Conservation (phyloP, 2,888 invertebrate genomes). For the Tetropium fuscum region DNA sequence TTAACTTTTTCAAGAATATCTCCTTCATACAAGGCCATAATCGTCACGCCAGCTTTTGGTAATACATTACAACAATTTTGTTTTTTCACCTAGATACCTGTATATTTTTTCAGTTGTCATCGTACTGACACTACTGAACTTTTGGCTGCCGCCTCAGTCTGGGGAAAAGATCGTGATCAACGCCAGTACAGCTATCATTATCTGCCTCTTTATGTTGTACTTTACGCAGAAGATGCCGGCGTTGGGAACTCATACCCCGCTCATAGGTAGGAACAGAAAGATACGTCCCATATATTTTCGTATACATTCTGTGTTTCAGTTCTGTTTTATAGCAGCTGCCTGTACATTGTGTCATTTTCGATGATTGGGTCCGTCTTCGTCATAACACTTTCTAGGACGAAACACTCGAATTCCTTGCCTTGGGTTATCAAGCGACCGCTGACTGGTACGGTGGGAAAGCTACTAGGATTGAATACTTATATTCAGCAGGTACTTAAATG, state of each 20-base stretch:
- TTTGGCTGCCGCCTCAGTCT: slow-evolving; percentile 76
- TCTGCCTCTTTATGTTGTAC: slow-evolving; percentile 73
- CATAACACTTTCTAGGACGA: slow-evolving; percentile 68
- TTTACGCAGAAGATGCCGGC: slow-evolving; percentile 72
- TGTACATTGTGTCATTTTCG: slow-evolving; percentile 69
- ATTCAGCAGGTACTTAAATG: slow-evolving; percentile 62
- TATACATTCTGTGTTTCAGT: slow-evolving; percentile 63
- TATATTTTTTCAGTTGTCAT: slow-evolving; percentile 71
- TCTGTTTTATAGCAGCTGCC: slow-evolving; percentile 69
- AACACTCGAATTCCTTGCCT: slow-evolving; percentile 66
- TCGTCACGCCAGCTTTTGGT: slow-evolving; percentile 74
- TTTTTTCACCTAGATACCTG: too few species aligned
- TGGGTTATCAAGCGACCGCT: slow-evolving; percentile 67
- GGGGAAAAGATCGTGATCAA: slow-evolving; percentile 75
- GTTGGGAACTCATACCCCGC: slow-evolving; percentile 69
- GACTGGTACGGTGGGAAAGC: slow-evolving; percentile 64
- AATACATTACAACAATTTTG: slow-evolving; percentile 45
- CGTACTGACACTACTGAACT: slow-evolving; percentile 71
- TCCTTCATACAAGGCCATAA: slow-evolving; percentile 71
- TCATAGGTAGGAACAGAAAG: slow-evolving; percentile 66
- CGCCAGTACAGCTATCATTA: slow-evolving; percentile 71
- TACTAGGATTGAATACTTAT: slow-evolving; percentile 64
- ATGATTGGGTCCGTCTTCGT: slow-evolving; percentile 69
- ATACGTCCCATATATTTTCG: not conserved
- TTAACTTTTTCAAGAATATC: slow-evolving; percentile 70